These are phyloP conservation scores for Macrophya alboannulata DNA, from an alignment of 2,888 invertebrate species.

Conservation along the genomic window DNA sequence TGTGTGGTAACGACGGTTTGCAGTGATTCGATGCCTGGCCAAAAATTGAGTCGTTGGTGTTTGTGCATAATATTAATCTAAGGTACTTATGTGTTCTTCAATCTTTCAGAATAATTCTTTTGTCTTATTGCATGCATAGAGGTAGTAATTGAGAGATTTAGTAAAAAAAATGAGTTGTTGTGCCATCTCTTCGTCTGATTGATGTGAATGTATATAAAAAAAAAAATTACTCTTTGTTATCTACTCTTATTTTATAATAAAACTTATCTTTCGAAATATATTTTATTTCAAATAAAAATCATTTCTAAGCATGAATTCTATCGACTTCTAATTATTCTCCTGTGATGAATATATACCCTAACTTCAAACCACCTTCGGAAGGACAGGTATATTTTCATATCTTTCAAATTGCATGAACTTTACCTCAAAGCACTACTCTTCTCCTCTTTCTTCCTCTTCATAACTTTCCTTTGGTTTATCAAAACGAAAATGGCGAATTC, in stretches of 20 bases:
- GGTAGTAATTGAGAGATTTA: not conserved
- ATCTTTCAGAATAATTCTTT: not conserved
- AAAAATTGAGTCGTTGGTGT: conserved; percentile 5
- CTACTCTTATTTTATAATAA: not conserved
- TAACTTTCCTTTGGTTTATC: not conserved
- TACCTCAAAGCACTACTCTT: not conserved
- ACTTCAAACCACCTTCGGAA: conserved; percentile 5
- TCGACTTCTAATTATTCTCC: conserved; percentile 11
- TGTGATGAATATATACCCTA: not conserved
- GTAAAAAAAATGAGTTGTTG: not conserved
- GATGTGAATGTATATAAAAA: not conserved
- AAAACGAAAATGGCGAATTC: not conserved
- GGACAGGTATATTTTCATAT: not conserved
- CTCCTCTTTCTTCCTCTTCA: not conserved
- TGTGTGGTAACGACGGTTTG: not conserved
- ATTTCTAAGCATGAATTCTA: not conserved
- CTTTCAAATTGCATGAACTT: not conserved
- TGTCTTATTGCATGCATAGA: conserved; percentile 2
- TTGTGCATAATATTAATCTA: not conserved
- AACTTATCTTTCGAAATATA: not conserved
- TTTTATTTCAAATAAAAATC: not conserved
- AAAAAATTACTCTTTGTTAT: not conserved
- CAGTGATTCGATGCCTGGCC: not conserved
- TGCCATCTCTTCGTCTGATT: not conserved
- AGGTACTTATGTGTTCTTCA: conserved; percentile 2